These are phyloP conservation scores for Agriopis aurantiaria DNA, from an alignment of 2,888 invertebrate species.

Conservation along the genomic window DNA sequence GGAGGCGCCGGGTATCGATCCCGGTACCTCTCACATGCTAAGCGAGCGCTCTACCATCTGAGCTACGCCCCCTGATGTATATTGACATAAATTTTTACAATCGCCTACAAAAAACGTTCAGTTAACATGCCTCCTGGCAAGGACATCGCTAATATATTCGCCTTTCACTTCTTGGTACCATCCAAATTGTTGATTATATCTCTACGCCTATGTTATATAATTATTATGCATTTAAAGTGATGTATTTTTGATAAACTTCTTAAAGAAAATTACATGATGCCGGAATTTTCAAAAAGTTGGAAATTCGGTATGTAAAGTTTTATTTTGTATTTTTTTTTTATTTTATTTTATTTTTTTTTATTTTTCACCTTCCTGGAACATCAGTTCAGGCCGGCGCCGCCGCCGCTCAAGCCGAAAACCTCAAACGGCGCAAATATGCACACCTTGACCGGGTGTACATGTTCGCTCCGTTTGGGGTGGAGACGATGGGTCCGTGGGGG, in stretches of 20 bases:
- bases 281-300: background rate
- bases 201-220: background rate
- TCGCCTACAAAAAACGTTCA: background rate
- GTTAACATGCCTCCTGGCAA: conserved; percentile 8
- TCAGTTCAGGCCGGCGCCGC: too few relatives aligned
- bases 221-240: background rate
- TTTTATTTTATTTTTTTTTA: too few relatives aligned
- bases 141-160: conserved; percentile 6
- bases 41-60: conserved; percentile 87
- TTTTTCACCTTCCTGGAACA: too few relatives aligned
- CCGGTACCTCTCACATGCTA: conserved; percentile 87
- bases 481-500: too few relatives aligned
- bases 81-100: background rate
- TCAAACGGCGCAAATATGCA: too few relatives aligned
- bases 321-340: too few relatives aligned
- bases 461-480: too few relatives aligned
- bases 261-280: too few relatives aligned
- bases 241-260: background rate
- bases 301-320: too few relatives aligned
- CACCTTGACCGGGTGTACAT: too few relatives aligned
- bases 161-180: background rate
- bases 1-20: conserved; percentile 87
- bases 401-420: too few relatives aligned
- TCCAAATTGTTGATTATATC: background rate
- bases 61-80: conserved; percentile 79